Base-by-base conservation (phyloP, 2,113 vertebrate species). In the Dermatemys mawii region DNA sequence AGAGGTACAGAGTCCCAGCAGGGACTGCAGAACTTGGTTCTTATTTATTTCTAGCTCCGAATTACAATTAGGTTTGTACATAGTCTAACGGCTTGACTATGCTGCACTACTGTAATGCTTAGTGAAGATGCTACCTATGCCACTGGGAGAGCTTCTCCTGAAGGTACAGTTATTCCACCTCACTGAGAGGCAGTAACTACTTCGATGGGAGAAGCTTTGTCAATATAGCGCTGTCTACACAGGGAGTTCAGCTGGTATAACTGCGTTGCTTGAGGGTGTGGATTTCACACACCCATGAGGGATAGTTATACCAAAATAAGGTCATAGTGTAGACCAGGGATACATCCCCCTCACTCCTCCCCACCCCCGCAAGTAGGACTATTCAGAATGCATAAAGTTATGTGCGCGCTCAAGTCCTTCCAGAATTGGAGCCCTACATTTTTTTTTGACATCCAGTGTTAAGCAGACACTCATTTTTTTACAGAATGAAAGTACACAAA, bases 1-100 rank as follows among this genome's bases (percentile, higher is more conserved):
- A 0, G 4, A 82, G 44, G 19, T 26, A 38, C 4, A 38, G 49
- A 88, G 81, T 73, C 44, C 75, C 88, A 63, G 55, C 44, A 13
- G 6, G 75, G 84, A 12, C 55, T 38, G 2, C 49, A 85, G 51
- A 73, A 41, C 55, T 60, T 75, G 38, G 87, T 54, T 83, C 63
- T 73, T 86, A 41, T 87, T 19, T 13, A 24, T 8, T 35, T 13
- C n/a, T 3, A 35, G 35, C 55, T 1, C 0, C 14, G n/a, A 60
- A 67, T n/a, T 5, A 5, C 1, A 0, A 29, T n/a, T 1, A 1
- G 0, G 6, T n/a, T 38, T 57, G 60, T 55, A 10, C 32, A 24
- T 41, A 51, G n/a, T 32, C 1, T 0, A 6, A 27, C 8, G 19
- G 3, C 14, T 70, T 22, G 8, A 21, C 17, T 57, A 13, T 57